Evolutionary conservation across 2,888 invertebrate species (phyloP), one percentile per base, ranked within the genome.

Genomic region (Pyrrhosoma nymphula): DNA sequence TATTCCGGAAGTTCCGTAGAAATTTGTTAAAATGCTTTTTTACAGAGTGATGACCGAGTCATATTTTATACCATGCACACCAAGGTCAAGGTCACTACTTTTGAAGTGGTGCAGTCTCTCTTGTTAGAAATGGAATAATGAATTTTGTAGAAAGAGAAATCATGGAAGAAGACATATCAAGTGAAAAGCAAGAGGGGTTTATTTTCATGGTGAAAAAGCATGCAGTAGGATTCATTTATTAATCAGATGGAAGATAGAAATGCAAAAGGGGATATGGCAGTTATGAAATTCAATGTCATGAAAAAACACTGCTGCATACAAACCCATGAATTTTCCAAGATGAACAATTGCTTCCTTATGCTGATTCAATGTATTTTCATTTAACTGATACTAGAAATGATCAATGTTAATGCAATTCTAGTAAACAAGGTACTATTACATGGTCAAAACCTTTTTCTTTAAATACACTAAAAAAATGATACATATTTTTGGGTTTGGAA

Each of bases 301-400:
- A 63, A 93, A 93, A 63, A 93, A 69, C 93, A 93, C 93, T 16
- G 63, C 63, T 93, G 69, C 39, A 93, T 93, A 93, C 93, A 93
- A 93, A 93, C 93, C 93, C 69, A 93, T 69, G 69, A n/a, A 93
- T 63, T 47, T 93, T 93, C 93, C 93, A 93, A 93, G 93, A 93
- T 93, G 93, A 39, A 69, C 69, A 91, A 60, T 60, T 91, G 56
- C 91, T 91, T 91, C 91, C 60, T 60, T 91, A 91, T 91, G 93
- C 93, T 93, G 75, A n/a, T 30, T 82, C 75, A 82, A 82, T 16
- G 35, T 82, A 16, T 82, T 82, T 30, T 82, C 75, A 82, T 82
- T 82, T 82, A 35, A 82, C 2, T 82, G 20, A 90, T 56, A 30
- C 90, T 35, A 56, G 56, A 56, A 56, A 90, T 56, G n/a, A 56